Base-by-base conservation (phyloP, 2,888 invertebrate genomes). In the Diadegma fenestrale region DNA sequence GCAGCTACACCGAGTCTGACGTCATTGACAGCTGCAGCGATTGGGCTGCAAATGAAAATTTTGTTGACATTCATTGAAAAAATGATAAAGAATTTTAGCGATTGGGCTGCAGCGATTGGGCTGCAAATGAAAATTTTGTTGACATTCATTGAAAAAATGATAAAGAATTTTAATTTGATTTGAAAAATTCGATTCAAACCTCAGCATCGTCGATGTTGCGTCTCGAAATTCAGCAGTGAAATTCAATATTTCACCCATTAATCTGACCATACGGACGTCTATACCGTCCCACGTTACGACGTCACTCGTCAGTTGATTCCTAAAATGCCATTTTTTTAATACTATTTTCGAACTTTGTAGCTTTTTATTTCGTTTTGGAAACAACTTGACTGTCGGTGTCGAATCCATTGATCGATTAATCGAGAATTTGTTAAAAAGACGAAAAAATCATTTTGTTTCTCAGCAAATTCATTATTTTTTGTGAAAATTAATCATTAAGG, bases 201-300 rank as follows among this genome's bases (percentile, higher is more conserved):
- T 95, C 68, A 93, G 84, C 61, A 90, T 87, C 6, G 91, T 88
- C 64, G 95, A 95, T 45, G 93, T 94, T 0, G 96, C 95, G 90
- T 97, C 96, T 51, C 95, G 93, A 82, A 96, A 95, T 92, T 97
- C 97, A 8, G 96, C 94, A 0, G 97, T 96, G 90, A 97, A 97
- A 91, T 97, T 97, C 71, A 97, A 95, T 87, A 95, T 94, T 87
- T 95, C 94, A 0, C 96, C 95, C 30, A 97, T 92, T 51, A 97
- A 90, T 83, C 95, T 94, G 1, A 97, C 92, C 17, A 97, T 90
- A 85, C 97, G 95, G 75, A 96, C 94, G 94, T 97, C 97, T n/a
- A 97, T 93, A 10, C 97, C 97, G 92, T 97, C 97, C 97, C 96
- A 97, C 48, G 90, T 89, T 0, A 94, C 93, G 89, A 95, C 95